Percentiles rank a stretch among this genome's conserved stretches.
phyloP scores from a whole-genome alignment of 2,113 vertebrate genomes.

The Syngnathus floridae region DNA sequence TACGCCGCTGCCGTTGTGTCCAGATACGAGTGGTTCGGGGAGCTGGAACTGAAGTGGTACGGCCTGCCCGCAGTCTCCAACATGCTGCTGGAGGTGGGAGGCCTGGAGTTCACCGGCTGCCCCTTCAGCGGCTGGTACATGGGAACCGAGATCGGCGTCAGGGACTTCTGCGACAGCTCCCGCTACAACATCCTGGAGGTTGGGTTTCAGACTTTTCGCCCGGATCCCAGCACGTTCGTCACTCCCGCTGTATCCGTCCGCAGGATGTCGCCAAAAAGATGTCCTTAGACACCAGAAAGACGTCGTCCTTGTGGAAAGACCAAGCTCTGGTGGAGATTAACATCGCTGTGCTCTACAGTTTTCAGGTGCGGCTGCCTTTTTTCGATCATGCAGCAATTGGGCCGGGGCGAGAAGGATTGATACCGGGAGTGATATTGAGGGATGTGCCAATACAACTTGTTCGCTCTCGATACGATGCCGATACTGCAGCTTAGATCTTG shows the following conservation, averaged over 20 bases:
- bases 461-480: too few species aligned
- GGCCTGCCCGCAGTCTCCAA: slow-evolving; percentile 88
- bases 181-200: slow-evolving; percentile 98
- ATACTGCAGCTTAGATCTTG: too few species aligned
- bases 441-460: too few species aligned
- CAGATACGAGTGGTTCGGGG: slow-evolving; percentile 94
- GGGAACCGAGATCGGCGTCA: slow-evolving; percentile 96
- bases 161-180: slow-evolving; percentile 92
- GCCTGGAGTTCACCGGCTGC: slow-evolving; percentile 88
- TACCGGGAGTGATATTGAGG: too few species aligned
- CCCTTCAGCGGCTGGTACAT: slow-evolving; percentile 99
- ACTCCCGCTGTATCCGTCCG: neutral
- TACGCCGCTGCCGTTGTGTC: neutral
- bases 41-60: slow-evolving; percentile 92
- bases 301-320: slow-evolving; percentile 95
- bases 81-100: slow-evolving; percentile 94
- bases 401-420: too few species aligned
- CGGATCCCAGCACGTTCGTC: too few species aligned
- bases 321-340: slow-evolving; percentile 95
- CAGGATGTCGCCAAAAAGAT: slow-evolving; percentile 92
- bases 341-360: slow-evolving; percentile 93
- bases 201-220: neutral
- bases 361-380: slow-evolving; percentile 74
- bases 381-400: too few species aligned
- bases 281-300: slow-evolving; percentile 91